These are phyloP conservation scores for Drosophila mayaguana DNA, from an alignment of 2,888 invertebrate species.

Conservation along the genomic window DNA sequence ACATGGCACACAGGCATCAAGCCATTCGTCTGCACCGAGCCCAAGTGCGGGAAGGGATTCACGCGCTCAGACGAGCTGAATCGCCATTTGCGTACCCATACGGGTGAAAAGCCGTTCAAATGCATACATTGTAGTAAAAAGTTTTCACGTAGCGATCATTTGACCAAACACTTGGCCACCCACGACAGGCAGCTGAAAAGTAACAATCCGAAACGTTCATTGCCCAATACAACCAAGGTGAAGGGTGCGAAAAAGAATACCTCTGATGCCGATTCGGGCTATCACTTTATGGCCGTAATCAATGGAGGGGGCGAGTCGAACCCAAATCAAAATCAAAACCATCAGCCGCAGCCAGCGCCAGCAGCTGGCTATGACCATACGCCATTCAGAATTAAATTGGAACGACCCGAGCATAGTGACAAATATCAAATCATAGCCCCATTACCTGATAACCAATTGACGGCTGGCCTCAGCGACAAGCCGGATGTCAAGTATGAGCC, in stretches of 20 bases:
- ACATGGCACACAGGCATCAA: constrained; percentile 84
- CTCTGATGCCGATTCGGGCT: constrained; percentile 58
- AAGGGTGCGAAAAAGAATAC: constrained; percentile 51
- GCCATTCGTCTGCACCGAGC: constrained; percentile 81
- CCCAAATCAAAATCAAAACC: constrained; percentile 21
- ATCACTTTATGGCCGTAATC: constrained; percentile 75
- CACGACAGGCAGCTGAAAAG: constrained; percentile 76
- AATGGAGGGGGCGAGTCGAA: constrained; percentile 45
- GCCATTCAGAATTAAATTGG: constrained; percentile 75
- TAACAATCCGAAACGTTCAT: constrained; percentile 47
- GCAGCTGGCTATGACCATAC: constrained; percentile 43
- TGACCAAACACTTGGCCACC: constrained; percentile 83
- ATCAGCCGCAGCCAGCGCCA: constrained; percentile 37
- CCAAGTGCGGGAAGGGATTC: constrained; percentile 82
- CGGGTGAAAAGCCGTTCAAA: constrained; percentile 83
- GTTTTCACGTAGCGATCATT: constrained; percentile 83
- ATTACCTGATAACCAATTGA: constrained; percentile 48
- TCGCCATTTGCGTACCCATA: constrained; percentile 82
- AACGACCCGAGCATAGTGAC: constrained; percentile 68
- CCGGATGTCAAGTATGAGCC: constrained; percentile 72
- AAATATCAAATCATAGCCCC: constrained; percentile 68
- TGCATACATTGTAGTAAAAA: constrained; percentile 82
- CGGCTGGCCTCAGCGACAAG: constrained; percentile 59
- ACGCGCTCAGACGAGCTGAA: constrained; percentile 83
- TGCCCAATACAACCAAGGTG: constrained; percentile 33